Percentiles rank a stretch among this genome's conserved stretches.
Conservation (phyloP, 2,113 vertebrate species). For the Psammodynastes pulverulentus region DNA sequence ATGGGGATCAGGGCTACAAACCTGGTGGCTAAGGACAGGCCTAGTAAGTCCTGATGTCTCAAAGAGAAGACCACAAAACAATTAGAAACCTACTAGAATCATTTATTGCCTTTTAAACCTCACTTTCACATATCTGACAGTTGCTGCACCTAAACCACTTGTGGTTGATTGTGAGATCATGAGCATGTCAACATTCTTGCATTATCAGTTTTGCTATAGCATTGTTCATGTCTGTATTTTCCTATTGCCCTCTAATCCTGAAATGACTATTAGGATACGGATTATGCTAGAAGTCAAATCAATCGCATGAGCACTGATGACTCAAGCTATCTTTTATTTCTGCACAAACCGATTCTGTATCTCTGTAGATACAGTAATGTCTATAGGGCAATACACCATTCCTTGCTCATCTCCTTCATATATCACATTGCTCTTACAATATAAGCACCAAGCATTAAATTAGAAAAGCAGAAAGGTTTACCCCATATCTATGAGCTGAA, state of each 20-base stretch:
- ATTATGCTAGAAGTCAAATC: not conserved
- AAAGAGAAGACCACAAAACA: not conserved
- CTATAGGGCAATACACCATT: conserved; percentile 4
- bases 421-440: conserved; percentile 19
- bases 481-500: conserved; percentile 42
- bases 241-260: not conserved
- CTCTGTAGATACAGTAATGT: not conserved
- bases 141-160: not conserved
- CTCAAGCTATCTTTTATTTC: not conserved
- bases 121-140: not conserved
- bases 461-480: conserved; percentile 5
- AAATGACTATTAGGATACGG: not conserved
- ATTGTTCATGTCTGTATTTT: not conserved
- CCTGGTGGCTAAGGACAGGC: not conserved
- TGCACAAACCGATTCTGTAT: not conserved
- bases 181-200: not conserved
- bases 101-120: not conserved
- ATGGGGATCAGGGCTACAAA: not conserved
- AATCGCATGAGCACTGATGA: not conserved
- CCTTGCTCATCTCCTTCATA: conserved; percentile 27
- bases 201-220: not conserved
- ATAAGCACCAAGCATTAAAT: conserved; percentile 14
- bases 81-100: not conserved
- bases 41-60: not conserved
- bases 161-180: not conserved